Evolutionary conservation across 2,113 vertebrate genomes (phyloP).

Genomic region (Choloepus hoffmanni): DNA sequence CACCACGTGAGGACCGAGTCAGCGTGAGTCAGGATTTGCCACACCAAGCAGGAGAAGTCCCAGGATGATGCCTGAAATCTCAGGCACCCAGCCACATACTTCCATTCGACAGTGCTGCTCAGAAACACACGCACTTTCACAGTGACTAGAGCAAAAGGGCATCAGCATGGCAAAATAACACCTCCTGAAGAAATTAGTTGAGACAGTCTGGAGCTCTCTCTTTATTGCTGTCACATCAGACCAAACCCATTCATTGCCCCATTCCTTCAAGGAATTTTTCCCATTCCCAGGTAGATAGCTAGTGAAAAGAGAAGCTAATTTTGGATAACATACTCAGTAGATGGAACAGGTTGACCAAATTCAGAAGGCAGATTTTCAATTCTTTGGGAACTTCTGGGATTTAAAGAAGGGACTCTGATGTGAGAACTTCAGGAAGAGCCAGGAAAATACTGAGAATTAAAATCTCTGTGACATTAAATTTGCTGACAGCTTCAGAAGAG

Average conservation of each 20-base stretch:
- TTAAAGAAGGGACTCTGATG: neutral
- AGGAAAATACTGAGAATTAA: neutral
- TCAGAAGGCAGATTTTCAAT: neutral
- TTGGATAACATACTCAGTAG: neutral
- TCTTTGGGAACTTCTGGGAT: neutral
- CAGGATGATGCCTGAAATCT: accelerated
- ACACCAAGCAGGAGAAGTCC: too few relatives aligned
- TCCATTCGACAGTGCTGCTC: neutral
- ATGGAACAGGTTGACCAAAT: accelerated
- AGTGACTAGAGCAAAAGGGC: neutral
- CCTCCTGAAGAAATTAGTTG: too few relatives aligned
- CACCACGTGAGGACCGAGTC: neutral
- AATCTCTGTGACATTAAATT: neutral
- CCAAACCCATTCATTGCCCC: neutral
- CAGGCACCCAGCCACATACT: neutral
- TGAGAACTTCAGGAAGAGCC: neutral
- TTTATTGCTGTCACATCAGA: neutral
- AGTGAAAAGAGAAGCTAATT: neutral
- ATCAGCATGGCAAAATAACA: neutral
- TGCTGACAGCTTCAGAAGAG: neutral
- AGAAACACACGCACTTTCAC: neutral
- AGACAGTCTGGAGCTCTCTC: neutral
- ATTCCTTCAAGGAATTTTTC: neutral
- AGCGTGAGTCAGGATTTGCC: neutral
- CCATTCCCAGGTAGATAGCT: neutral